Conservation (phyloP, 2,113 vertebrate species). For the Rhabdornis inornatus region DNA sequence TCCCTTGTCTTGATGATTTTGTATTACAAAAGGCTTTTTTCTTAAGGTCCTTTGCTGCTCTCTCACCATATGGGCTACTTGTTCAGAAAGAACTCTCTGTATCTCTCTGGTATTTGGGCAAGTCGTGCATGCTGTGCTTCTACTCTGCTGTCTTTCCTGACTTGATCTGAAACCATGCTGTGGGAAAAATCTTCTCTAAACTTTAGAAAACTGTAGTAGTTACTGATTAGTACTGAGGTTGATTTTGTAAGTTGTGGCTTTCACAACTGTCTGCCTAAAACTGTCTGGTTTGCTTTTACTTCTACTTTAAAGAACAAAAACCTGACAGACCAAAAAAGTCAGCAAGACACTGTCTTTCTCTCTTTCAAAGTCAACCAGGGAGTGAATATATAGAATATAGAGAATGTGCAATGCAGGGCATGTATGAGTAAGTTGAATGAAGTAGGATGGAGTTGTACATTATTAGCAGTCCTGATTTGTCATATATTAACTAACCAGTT, state of each 20-base stretch:
- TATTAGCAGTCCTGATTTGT: neutral
- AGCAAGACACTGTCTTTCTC: neutral
- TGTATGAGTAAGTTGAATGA: neutral
- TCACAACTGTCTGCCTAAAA: neutral
- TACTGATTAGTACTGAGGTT: neutral
- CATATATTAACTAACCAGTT: neutral
- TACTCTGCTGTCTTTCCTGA: neutral
- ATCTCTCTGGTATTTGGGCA: neutral
- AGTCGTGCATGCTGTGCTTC: neutral
- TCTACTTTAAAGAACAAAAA: neutral
- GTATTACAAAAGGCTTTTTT: neutral
- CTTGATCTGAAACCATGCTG: neutral
- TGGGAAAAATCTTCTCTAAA: neutral
- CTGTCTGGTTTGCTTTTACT: neutral
- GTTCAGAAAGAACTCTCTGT: neutral
- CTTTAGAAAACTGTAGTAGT: neutral
- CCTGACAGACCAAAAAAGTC: neutral
- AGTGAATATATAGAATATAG: neutral
- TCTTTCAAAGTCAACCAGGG: neutral
- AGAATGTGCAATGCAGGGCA: neutral
- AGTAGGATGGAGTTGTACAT: neutral
- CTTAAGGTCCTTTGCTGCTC: neutral
- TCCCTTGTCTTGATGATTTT: neutral
- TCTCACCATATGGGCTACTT: neutral
- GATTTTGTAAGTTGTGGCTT: neutral